These are phyloP conservation scores for Shargacucullia verbasci DNA, from an alignment of 2,888 invertebrate genomes.

Conservation along the genomic window DNA sequence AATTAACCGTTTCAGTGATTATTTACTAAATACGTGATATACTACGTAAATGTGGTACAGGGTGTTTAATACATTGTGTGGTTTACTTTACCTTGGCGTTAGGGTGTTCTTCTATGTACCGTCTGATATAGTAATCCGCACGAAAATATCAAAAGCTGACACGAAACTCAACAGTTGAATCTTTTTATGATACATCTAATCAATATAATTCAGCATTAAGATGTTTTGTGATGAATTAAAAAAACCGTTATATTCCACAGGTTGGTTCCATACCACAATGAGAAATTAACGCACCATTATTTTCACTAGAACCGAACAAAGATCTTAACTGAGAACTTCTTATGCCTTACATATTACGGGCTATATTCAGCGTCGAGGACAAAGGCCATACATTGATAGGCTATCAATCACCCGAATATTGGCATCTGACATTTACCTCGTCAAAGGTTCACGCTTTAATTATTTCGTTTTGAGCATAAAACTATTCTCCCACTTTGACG, in stretches of 20 bases:
- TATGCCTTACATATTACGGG: slow-evolving; percentile 9
- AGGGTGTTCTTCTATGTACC: neutral
- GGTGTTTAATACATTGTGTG: slow-evolving; percentile 1
- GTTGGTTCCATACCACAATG: neutral
- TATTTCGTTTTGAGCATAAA: slow-evolving; percentile 82
- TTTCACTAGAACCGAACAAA: neutral
- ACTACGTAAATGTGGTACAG: slow-evolving; percentile 30
- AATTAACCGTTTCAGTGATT: slow-evolving; percentile 80
- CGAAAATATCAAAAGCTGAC: neutral
- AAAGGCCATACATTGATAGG: slow-evolving; percentile 41
- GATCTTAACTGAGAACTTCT: neutral
- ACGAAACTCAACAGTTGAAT: neutral
- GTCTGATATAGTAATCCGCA: neutral
- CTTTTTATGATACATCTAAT: too few species aligned
- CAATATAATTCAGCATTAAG: too few species aligned
- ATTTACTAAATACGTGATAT: slow-evolving; percentile 60
- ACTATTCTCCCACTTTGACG: slow-evolving; percentile 86
- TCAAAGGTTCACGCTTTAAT: slow-evolving; percentile 69
- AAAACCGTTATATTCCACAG: too few species aligned
- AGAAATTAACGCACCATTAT: neutral
- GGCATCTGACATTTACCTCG: slow-evolving; percentile 60
- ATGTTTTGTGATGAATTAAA: too few species aligned
- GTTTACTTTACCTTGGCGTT: slow-evolving; percentile 7
- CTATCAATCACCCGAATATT: slow-evolving; percentile 56
- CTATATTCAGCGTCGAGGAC: slow-evolving; percentile 18